Evolutionary conservation across 2,888 invertebrate genomes (phyloP).

Genomic region (Oligia strigilis): DNA sequence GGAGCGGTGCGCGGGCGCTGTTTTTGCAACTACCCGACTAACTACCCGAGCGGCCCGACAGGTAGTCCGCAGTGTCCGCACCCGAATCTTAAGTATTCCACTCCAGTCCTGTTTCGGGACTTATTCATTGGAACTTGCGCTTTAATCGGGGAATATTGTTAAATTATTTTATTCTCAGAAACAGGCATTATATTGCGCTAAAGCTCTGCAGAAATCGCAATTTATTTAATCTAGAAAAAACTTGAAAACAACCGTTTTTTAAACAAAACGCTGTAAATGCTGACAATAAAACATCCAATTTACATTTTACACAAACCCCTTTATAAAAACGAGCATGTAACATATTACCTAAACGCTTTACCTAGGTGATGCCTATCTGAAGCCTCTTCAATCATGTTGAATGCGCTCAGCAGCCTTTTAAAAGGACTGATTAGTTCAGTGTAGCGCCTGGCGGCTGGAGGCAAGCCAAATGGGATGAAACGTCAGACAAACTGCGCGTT

Average conservation of each 20-base stretch:
- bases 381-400: conserved; percentile 20
- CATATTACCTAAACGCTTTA: conserved; percentile 12
- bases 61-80: conserved; percentile 74
- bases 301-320: conserved; percentile 3
- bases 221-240: not conserved
- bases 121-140: conserved; percentile 55
- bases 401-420: conserved; percentile 33
- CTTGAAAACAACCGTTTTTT: not conserved
- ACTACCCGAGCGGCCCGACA: conserved; percentile 67
- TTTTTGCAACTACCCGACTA: conserved; percentile 83
- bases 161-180: not conserved
- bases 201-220: not conserved
- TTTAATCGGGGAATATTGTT: conserved; percentile 41
- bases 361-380: conserved; percentile 33
- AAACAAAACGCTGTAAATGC: conserved; percentile 12
- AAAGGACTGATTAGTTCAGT: conserved; percentile 42
- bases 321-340: conserved; percentile 25
- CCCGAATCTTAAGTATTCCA: conserved; percentile 71
- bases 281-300: conserved; percentile 11
- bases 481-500: conserved; percentile 15
- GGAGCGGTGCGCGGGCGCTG: conserved; percentile 80
- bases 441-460: conserved; percentile 32
- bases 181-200: not conserved
- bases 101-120: conserved; percentile 61
- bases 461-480: conserved; percentile 55